These are phyloP conservation scores for Gallinago jamesoni DNA, from an alignment of 2,113 vertebrate genomes.

Conservation along the genomic window DNA sequence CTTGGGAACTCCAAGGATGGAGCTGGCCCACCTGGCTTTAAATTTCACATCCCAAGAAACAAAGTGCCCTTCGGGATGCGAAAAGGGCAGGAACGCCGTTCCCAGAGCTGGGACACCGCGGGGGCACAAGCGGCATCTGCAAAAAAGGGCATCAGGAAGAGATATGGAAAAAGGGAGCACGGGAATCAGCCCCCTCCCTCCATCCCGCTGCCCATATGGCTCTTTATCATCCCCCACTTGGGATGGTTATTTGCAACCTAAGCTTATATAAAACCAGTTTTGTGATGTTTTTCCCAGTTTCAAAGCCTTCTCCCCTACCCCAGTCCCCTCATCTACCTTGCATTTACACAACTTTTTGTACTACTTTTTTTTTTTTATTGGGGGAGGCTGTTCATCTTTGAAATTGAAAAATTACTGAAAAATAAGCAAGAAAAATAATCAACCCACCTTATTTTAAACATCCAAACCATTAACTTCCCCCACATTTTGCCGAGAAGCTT, in stretches of 20 bases:
- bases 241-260: fast-evolving
- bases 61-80: background rate
- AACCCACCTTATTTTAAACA: background rate
- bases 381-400: background rate
- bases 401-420: no score
- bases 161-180: background rate
- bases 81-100: fast-evolving
- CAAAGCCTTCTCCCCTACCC: background rate
- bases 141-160: background rate
- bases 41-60: no score
- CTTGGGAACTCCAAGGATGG: fast-evolving
- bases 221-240: background rate
- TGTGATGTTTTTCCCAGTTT: background rate
- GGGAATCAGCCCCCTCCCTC: background rate
- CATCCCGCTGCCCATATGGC: background rate
- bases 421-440: background rate
- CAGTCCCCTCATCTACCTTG: no score
- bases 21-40: no score
- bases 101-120: background rate
- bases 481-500: background rate
- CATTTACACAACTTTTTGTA: background rate
- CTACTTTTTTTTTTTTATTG: no score
- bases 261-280: background rate
- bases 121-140: background rate
- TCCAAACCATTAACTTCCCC: no score